Conservation (phyloP, 2,797 vertebrate species). For the Urocyon cinereoargenteus region DNA sequence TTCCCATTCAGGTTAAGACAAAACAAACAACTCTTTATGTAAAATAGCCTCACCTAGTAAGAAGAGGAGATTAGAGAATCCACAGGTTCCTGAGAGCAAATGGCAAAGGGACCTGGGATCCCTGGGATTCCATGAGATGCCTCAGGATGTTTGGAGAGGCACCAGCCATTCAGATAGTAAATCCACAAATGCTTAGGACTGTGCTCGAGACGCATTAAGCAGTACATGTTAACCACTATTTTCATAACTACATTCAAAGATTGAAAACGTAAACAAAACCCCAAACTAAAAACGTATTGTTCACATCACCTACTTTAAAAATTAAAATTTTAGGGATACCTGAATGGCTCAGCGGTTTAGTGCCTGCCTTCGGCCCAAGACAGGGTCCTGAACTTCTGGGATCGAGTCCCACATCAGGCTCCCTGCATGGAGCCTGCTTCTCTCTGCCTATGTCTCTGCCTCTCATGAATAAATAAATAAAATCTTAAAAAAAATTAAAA, state of each 20-base stretch:
- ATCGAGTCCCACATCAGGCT: too few relatives aligned
- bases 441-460: too few relatives aligned
- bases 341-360: too few relatives aligned
- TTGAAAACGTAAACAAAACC: background rate
- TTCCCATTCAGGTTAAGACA: background rate
- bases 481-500: too few relatives aligned
- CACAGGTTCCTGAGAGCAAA: rapidly evolving
- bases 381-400: too few relatives aligned
- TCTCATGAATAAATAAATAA: too few relatives aligned
- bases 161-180: background rate
- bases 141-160: background rate
- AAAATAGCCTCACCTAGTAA: background rate
- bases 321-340: too few relatives aligned
- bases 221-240: rapidly evolving
- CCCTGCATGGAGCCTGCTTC: too few relatives aligned
- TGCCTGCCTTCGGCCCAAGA: too few relatives aligned
- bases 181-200: background rate
- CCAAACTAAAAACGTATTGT: background rate
- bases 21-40: background rate
- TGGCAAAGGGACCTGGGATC: too few relatives aligned
- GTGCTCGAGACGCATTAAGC: background rate
- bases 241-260: background rate
- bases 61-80: too few relatives aligned
- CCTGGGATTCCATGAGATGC: too few relatives aligned
- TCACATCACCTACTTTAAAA: background rate